A percentile compares a stretch with the other conserved stretches of the same genome.
These are phyloP conservation scores for Caradrina clavipalpis DNA, from an alignment of 2,888 invertebrate genomes.

Conservation along the genomic window DNA sequence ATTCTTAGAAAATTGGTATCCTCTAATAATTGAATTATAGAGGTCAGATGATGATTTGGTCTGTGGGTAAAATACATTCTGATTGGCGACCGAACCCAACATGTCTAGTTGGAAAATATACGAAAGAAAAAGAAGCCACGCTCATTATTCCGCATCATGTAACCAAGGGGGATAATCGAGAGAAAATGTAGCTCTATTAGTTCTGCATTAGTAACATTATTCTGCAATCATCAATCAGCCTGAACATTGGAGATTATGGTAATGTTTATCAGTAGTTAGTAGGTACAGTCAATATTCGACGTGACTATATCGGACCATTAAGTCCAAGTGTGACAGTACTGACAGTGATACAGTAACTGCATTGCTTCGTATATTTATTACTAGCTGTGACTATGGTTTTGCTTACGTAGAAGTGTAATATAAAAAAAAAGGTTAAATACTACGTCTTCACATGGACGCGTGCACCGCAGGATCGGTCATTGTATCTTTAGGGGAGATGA, in stretches of 20 bases:
- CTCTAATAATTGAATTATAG: conserved; percentile 38
- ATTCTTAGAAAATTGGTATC: conserved; percentile 27
- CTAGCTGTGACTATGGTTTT: no score
- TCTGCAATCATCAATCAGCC: conserved; percentile 7
- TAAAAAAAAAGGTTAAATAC: no score
- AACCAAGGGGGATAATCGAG: conserved; percentile 2
- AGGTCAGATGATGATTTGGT: conserved; percentile 43
- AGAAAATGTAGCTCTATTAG: neutral
- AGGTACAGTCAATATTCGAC: neutral
- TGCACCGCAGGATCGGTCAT: no score
- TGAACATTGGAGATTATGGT: neutral
- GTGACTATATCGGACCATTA: neutral
- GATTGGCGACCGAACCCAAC: conserved; percentile 16
- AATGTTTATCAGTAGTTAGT: neutral
- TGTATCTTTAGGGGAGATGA: no score
- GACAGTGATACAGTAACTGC: neutral
- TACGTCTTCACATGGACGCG: no score
- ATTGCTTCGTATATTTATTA: neutral
- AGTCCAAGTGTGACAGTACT: neutral
- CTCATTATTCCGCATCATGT: conserved; percentile 9
- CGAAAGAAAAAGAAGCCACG: neutral
- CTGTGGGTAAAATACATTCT: conserved; percentile 26
- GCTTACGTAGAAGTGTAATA: no score
- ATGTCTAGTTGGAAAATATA: conserved; percentile 7
- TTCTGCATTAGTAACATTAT: conserved; percentile 30